Conservation (phyloP, 2,797 vertebrate species). For the Ciconia nigra region DNA sequence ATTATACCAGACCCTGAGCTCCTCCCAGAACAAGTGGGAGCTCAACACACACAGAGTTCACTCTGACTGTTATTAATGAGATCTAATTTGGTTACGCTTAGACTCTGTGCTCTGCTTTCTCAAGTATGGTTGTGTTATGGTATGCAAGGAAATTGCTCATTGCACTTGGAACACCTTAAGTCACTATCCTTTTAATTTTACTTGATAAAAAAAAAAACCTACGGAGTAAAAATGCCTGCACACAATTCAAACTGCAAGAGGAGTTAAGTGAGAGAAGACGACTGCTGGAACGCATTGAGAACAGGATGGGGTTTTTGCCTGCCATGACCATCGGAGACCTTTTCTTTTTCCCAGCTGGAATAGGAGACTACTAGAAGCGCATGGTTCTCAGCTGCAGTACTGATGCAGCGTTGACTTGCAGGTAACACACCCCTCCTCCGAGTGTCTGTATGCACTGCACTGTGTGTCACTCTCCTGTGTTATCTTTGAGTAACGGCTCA, state of each 20-base stretch:
- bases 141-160: neutral
- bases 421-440: neutral
- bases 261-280: neutral
- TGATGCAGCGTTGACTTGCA: neutral
- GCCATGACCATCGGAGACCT: neutral
- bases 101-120: neutral
- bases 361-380: neutral
- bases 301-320: neutral
- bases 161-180: neutral
- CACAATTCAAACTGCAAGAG: neutral
- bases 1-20: neutral
- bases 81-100: neutral
- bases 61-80: neutral
- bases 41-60: neutral
- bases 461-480: neutral
- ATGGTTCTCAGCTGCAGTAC: neutral
- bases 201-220: too few relatives aligned
- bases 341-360: neutral
- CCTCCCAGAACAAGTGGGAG: neutral
- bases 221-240: neutral
- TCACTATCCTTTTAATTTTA: neutral
- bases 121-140: neutral
- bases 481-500: neutral
- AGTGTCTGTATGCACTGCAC: accelerated
- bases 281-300: neutral